Evolutionary conservation across 2,113 vertebrate species (phyloP), one percentile per base, ranked within the genome.

Genomic region (Tychaedon coryphoeus): DNA sequence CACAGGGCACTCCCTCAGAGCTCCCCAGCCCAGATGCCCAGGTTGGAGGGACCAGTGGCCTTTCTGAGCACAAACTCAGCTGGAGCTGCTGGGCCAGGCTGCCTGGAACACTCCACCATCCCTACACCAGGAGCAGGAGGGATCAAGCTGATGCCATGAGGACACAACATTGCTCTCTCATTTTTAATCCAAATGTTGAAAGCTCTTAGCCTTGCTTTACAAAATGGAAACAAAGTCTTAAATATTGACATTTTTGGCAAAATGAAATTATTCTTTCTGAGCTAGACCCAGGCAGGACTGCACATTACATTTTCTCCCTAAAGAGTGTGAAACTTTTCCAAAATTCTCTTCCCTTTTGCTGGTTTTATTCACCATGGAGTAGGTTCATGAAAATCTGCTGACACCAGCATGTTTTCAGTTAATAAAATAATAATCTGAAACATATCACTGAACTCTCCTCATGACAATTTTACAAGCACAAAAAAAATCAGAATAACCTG

Each of bases 31-130:
- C 40, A 69, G 71, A 29, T 29, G 48, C 13, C 47, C 3, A 38
- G 0, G 10, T 22, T 18, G 51, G 43, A 76, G 43, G 14, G 29
- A 56, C 6, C 1, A 1, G 15, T 40, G 45, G 10, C 26, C 36
- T 70, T 89, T 53, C 25, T 42, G 45, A 80, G 19, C 14, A 73
- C 0, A 1, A 22, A n/a, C 22, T 42, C 3, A 8, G 19, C 26
- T 16, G 50, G 26, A 38, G 20, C 12, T 45, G 45, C n/a, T 11
- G 61, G 51, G 11, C 24, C 42, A 61, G 42, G 22, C 28, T 58
- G 70, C 10, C 33, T 0, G 60, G 47, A 28, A 6, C 11, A 4
- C 22, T 9, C 1, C 1, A 5, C 31, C 6, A 4, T 64, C 24
- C 42, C 61, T 4, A 12, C 3, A 11, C 10, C 10, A 36, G 51